Evolutionary conservation across 2,888 invertebrate genomes (phyloP).

Genomic region (Trissoscelio sp.): DNA sequence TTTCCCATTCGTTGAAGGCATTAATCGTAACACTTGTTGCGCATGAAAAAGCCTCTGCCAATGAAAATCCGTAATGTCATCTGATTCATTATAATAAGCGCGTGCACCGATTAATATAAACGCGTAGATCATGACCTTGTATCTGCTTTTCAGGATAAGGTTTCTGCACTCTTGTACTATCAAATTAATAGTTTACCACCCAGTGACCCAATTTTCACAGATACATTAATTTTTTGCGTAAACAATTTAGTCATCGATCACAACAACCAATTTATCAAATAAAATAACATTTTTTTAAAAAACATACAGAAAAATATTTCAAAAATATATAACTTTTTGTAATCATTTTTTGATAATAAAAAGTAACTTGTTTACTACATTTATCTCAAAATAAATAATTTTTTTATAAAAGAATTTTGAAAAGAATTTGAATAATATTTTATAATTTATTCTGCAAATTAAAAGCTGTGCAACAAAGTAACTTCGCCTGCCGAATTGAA

Average conservation of each 20-base stretch:
- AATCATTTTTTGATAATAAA: no score
- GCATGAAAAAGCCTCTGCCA: slow-evolving; percentile 12
- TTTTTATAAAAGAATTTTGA: no score
- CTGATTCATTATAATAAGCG: slow-evolving; percentile 44
- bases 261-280: no score
- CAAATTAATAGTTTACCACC: slow-evolving; percentile 62
- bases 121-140: slow-evolving; percentile 59
- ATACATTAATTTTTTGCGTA: slow-evolving; percentile 9
- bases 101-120: slow-evolving; percentile 43
- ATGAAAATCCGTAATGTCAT: slow-evolving; percentile 44
- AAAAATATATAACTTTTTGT: no score
- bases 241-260: slow-evolving; percentile 25
- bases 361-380: no score
- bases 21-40: no score
- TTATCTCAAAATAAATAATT: no score
- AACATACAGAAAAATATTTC: no score
- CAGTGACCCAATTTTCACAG: slow-evolving; percentile 54
- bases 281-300: no score
- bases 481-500: background rate
- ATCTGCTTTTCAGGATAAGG: slow-evolving; percentile 58
- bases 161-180: slow-evolving; percentile 56
- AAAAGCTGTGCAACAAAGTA: background rate
- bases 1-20: no score
- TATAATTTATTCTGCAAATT: background rate
- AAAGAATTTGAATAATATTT: no score